These are phyloP conservation scores for Netelia melanura DNA, from an alignment of 2,888 invertebrate species.

Conservation along the genomic window DNA sequence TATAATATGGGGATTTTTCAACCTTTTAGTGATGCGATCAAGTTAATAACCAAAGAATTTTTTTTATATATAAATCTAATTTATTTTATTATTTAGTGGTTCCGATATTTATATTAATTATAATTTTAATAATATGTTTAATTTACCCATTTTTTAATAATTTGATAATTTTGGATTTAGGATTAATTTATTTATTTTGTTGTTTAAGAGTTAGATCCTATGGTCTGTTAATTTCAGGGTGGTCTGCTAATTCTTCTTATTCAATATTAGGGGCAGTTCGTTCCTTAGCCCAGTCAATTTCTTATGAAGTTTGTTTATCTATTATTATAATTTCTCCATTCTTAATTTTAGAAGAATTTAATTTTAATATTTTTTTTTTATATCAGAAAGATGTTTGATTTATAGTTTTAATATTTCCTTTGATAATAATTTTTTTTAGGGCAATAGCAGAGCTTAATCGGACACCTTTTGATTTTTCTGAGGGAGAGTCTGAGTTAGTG, in stretches of 20 bases:
- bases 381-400: slow-evolving; percentile 81
- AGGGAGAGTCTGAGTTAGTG: slow-evolving; percentile 92
- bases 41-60: slow-evolving; percentile 89
- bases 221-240: slow-evolving; percentile 88
- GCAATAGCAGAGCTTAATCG: slow-evolving; percentile 91
- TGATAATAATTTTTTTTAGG: slow-evolving; percentile 87
- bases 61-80: slow-evolving; percentile 87
- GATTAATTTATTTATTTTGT: slow-evolving; percentile 89
- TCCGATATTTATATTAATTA: slow-evolving; percentile 87
- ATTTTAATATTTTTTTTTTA: slow-evolving; percentile 85
- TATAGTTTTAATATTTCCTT: slow-evolving; percentile 78
- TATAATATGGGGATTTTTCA: slow-evolving; percentile 87
- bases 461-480: slow-evolving; percentile 92
- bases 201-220: slow-evolving; percentile 89
- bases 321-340: slow-evolving; percentile 88
- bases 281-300: slow-evolving; percentile 90
- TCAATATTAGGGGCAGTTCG: slow-evolving; percentile 89
- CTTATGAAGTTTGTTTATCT: slow-evolving; percentile 90
- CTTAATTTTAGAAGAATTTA: slow-evolving; percentile 86
- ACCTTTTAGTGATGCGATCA: slow-evolving; percentile 91
- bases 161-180: slow-evolving; percentile 87
- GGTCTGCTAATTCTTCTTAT: slow-evolving; percentile 91
- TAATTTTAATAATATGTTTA: slow-evolving; percentile 87
- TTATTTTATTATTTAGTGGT: slow-evolving; percentile 88
- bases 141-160: slow-evolving; percentile 87